These are phyloP conservation scores for Andrena trimmerana DNA, from an alignment of 2,888 invertebrate species.

Conservation along the genomic window DNA sequence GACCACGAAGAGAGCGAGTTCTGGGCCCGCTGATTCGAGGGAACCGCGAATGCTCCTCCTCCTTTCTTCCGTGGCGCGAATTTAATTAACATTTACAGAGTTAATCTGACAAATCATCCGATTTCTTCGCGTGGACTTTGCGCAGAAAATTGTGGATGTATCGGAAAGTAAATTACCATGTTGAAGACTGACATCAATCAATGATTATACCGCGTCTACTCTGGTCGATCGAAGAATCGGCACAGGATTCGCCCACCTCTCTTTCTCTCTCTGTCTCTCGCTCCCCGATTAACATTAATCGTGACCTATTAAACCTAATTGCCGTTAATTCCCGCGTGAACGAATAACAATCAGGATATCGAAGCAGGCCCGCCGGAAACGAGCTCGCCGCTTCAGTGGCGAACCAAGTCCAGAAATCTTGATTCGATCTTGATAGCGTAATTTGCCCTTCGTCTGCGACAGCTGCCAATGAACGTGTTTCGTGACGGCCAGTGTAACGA, in stretches of 20 bases:
- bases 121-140: not conserved
- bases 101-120: not conserved
- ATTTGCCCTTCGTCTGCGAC: conserved; percentile 28
- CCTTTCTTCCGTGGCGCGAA: conserved; percentile 38
- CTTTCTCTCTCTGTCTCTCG: no score
- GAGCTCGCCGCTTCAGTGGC: not conserved
- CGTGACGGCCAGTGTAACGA: conserved; percentile 26
- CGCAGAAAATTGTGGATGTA: not conserved
- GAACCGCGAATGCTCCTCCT: conserved; percentile 45
- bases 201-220: not conserved
- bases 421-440: conserved; percentile 42
- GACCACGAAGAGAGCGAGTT: conserved; percentile 59
- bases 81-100: not conserved
- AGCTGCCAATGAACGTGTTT: conserved; percentile 50
- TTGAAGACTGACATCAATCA: not conserved
- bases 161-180: not conserved
- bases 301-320: conserved; percentile 45
- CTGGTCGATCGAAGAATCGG: conserved; percentile 7
- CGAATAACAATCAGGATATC: conserved; percentile 32
- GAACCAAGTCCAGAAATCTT: conserved; percentile 12
- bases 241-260: not conserved
- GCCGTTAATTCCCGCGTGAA: conserved; percentile 36
- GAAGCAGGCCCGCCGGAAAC: conserved; percentile 9
- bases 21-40: conserved; percentile 43
- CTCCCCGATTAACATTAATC: conserved; percentile 35